These are phyloP conservation scores for Oceanodroma leucorhoa DNA, from an alignment of 2,797 vertebrate species.

Conservation along the genomic window DNA sequence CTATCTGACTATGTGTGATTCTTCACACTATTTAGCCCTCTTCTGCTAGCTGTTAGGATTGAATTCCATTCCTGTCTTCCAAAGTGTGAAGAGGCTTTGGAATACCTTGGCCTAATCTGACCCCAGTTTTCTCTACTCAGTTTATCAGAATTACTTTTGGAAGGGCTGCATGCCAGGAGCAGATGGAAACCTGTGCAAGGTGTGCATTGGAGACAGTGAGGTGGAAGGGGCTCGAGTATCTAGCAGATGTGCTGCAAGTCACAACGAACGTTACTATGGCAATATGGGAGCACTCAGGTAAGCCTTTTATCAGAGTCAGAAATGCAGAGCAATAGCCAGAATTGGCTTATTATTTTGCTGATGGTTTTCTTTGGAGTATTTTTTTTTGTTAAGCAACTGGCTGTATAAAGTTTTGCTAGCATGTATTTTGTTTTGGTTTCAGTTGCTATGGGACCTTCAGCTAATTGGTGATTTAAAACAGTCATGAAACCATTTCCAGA, in stretches of 20 bases:
- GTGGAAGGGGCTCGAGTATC: conserved; percentile 75
- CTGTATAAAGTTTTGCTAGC: not conserved
- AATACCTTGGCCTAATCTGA: not conserved
- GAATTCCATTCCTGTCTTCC: not conserved
- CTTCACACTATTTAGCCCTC: not conserved
- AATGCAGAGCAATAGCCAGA: not conserved
- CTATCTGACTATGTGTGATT: not conserved
- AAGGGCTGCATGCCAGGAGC: conserved; percentile 91
- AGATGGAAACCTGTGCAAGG: conserved; percentile 85
- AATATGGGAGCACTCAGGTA: conserved; percentile 90
- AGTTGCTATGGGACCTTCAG: not conserved
- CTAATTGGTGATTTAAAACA: not conserved
- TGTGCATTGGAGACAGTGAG: conserved; percentile 85
- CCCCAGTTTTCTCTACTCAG: conserved; percentile 58
- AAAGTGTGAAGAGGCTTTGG: not conserved
- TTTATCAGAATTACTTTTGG: conserved; percentile 86
- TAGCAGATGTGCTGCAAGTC: conserved; percentile 84
- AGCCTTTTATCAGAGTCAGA: not conserved
- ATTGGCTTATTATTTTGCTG: not conserved
- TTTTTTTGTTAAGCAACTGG: not conserved
- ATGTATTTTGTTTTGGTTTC: not conserved
- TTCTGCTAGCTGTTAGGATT: not conserved
- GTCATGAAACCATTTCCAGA: not conserved
- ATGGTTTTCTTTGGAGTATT: not conserved
- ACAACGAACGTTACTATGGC: conserved; percentile 90